These are phyloP conservation scores for Enteromius thamalakanensis DNA, from an alignment of 2,797 vertebrate species.

Conservation along the genomic window DNA sequence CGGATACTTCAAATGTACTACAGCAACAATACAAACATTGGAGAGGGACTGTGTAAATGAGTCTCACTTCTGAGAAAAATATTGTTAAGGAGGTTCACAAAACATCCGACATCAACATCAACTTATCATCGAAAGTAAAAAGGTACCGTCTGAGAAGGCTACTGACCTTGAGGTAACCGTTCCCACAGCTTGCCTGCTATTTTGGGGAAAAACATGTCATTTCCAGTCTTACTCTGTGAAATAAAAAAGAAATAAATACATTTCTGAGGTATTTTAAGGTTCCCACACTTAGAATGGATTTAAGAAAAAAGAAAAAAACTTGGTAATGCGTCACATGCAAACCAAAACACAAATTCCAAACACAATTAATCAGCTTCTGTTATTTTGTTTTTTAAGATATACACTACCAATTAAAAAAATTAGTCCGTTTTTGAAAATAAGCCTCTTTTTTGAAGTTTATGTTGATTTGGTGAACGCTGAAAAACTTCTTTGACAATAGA, in stretches of 20 bases:
- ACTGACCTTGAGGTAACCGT: conserved; percentile 1
- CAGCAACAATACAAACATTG: not conserved
- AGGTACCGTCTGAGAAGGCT: not conserved
- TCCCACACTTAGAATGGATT: not conserved
- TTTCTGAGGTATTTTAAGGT: conserved; percentile 11
- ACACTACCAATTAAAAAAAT: not conserved
- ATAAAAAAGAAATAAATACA: not conserved
- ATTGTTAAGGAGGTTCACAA: no score
- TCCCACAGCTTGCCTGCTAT: not conserved
- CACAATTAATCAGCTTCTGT: not conserved
- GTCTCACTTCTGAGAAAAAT: not conserved
- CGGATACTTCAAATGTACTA: not conserved
- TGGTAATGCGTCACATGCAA: not conserved
- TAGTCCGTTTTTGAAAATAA: not conserved
- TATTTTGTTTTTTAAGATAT: not conserved
- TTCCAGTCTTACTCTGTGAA: not conserved
- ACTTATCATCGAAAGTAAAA: not conserved
- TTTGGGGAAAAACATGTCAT: not conserved
- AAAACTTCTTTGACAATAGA: not conserved
- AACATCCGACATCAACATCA: not conserved
- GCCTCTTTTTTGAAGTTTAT: not conserved
- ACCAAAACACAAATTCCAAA: not conserved
- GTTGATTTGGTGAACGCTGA: not conserved
- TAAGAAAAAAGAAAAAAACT: not conserved
- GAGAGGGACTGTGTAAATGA: no score